phyloP scores from a whole-genome alignment of 30 jellyfish, hydroid and myxozoan species.

The Catostylus mosaicus region DNA sequence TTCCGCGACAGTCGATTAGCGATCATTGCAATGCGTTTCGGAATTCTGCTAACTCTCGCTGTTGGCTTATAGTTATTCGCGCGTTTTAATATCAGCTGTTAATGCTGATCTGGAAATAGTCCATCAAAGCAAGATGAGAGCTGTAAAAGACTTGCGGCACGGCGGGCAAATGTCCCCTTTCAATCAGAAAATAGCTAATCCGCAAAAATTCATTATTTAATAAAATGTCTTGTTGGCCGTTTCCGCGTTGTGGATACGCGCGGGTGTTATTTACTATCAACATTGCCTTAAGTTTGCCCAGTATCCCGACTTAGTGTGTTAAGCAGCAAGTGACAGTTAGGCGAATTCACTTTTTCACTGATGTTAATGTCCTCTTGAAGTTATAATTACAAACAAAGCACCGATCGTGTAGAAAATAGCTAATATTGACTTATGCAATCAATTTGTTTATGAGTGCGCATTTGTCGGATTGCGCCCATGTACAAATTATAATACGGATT shows the following conservation, averaged over 20 bases:
- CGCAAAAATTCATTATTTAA: constrained; percentile 62
- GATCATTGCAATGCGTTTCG: constrained; percentile 35
- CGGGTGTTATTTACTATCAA: constrained; percentile 47
- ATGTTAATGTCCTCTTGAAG: constrained; percentile 48
- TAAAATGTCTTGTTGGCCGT: constrained; percentile 25
- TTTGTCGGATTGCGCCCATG: constrained; percentile 84
- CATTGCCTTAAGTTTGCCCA: constrained; percentile 33
- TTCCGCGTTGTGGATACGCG: constrained; percentile 67
- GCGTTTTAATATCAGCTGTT: constrained; percentile 37
- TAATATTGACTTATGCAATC: constrained; percentile 78
- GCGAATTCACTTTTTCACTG: constrained; percentile 20
- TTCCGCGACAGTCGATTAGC: constrained; percentile 15
- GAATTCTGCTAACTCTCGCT: constrained; percentile 55
- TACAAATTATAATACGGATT: constrained; percentile 84
- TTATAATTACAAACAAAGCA: constrained; percentile 56
- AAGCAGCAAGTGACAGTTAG: constrained; percentile 50
- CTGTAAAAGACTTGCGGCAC: constrained; percentile 68
- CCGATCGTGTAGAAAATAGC: constrained; percentile 72
- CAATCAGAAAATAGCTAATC: constrained; percentile 69
- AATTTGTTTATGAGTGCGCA: constrained; percentile 66
- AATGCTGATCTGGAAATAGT: constrained; percentile 69
- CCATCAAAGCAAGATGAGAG: constrained; percentile 54
- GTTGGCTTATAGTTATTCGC: constrained; percentile 45
- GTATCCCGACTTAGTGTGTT: constrained; percentile 41
- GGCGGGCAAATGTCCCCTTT: constrained; percentile 64